Base-by-base conservation (phyloP, 2,888 invertebrate genomes). In the Podotricha telesiphe region DNA sequence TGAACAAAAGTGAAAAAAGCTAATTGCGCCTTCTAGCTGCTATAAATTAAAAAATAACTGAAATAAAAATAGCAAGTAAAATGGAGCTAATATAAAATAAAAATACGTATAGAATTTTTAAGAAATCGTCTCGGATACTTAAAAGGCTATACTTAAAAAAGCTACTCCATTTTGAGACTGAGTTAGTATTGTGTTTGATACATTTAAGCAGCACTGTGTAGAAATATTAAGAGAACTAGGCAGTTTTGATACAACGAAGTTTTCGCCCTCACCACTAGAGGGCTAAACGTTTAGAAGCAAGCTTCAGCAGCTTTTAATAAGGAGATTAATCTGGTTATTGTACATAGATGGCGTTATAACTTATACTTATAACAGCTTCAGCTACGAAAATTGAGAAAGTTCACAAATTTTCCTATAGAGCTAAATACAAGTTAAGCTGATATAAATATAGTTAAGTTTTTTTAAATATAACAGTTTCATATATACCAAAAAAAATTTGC, bases 311-410 rank as follows among this genome's bases (percentile, higher is more conserved):
- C 28, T 19, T 37, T 13, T 40, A 45, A n/a, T 55, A 11, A 11
- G 20, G 42, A 51, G 37, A 19, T 37, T 56, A 20, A 34, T 62
- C 22, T 2, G 3, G 45, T 28, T n/a, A 28, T 13, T 59, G 3
- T 19, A 28, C 20, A 71, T 62, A 73, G 73, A 73, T 73, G 73
- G 73, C 73, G 73, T 45, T 62, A 51, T 20, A 20, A 22, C 40
- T 22, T 22, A 20, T 2, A 37, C 20, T 6, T 15, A 15, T 17
- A 15, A 11, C n/a, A 34, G 53, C n/a, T 34, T 34, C 34, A 55
- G n/a, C 34, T 55, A 55, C 28, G 34, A 17, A 55, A 10, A 17
- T 17, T 3, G n/a, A 5, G 17, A 10, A 11, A 34, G 11, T 34
- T 34, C 53, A 28, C 28, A 17, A 17, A 34, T 55, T 34, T 17